Percentiles rank a stretch among this genome's conserved stretches.
These are phyloP conservation scores for Allolobophora icterica DNA, from an alignment of 2,888 invertebrate genomes.

Conservation along the genomic window DNA sequence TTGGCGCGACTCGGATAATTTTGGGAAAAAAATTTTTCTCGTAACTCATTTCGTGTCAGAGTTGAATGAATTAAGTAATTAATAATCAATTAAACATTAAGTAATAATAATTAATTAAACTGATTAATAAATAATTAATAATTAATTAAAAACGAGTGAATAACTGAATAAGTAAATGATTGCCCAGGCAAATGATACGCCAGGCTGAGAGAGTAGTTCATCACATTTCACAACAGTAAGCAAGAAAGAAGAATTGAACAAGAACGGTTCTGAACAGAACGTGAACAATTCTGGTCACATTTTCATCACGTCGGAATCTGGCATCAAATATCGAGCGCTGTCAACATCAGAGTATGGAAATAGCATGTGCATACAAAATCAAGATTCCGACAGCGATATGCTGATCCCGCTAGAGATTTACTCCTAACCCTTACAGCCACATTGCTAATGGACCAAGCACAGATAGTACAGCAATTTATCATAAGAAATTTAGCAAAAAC, in stretches of 20 bases:
- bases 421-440: neutral
- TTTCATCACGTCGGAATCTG: neutral
- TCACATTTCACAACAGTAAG: neutral
- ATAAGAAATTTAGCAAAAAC: no score
- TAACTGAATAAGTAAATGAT: neutral
- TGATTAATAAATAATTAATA: no score
- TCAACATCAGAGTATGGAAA: conserved; percentile 2
- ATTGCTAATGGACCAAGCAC: neutral
- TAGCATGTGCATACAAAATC: neutral
- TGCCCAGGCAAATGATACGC: neutral
- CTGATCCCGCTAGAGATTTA: neutral
- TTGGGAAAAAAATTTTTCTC: no score
- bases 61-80: no score
- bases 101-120: no score
- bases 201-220: neutral
- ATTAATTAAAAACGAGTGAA: neutral
- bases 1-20: no score
- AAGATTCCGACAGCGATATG: neutral
- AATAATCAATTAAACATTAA: no score
- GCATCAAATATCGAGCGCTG: neutral
- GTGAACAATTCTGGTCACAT: neutral
- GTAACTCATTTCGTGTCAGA: no score
- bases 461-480: neutral
- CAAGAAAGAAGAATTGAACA: neutral
- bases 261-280: neutral